A percentile compares a stretch with the other conserved stretches of the same genome.
phyloP scores from a whole-genome alignment of 2,888 invertebrate species.

The Polyommatus iphigenia region DNA sequence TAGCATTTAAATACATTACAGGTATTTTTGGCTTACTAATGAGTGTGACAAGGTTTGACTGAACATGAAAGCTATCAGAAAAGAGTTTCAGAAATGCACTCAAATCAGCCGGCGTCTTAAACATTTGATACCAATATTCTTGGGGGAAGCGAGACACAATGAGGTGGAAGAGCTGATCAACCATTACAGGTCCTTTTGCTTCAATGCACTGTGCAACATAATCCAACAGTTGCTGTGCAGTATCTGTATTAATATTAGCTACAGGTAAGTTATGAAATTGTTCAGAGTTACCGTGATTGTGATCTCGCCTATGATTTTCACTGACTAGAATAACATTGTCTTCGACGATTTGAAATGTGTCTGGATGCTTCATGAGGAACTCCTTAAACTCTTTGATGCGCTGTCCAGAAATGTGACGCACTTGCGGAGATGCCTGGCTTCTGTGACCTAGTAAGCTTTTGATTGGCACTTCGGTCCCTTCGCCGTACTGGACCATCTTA shows the following conservation, averaged over 20 bases:
- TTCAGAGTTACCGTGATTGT: slow-evolving; percentile 83
- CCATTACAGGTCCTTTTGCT: slow-evolving; percentile 89
- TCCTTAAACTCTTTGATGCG: slow-evolving; percentile 97
- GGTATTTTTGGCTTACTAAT: slow-evolving; percentile 88
- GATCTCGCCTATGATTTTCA: slow-evolving; percentile 84
- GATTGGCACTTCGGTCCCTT: slow-evolving; percentile 97
- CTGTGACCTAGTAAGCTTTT: slow-evolving; percentile 97
- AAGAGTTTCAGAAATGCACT: slow-evolving; percentile 95
- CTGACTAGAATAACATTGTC: slow-evolving; percentile 90
- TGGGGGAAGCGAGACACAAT: slow-evolving; percentile 88
- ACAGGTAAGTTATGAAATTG: slow-evolving; percentile 86
- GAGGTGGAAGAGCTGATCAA: slow-evolving; percentile 92
- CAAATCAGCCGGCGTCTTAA: slow-evolving; percentile 94
- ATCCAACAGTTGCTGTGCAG: slow-evolving; percentile 89
- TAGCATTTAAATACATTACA: slow-evolving; percentile 77
- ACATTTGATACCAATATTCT: slow-evolving; percentile 91
- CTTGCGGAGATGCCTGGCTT: slow-evolving; percentile 97
- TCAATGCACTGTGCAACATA: slow-evolving; percentile 92
- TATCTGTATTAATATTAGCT: slow-evolving; percentile 89
- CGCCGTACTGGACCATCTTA: slow-evolving; percentile 97
- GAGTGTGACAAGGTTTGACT: slow-evolving; percentile 93
- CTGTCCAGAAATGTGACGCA: slow-evolving; percentile 96
- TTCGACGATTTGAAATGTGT: slow-evolving; percentile 91
- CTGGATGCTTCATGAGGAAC: slow-evolving; percentile 91
- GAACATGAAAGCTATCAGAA: slow-evolving; percentile 96